Evolutionary conservation across 2,113 vertebrate genomes (phyloP).

Genomic region (Bufo gargarizans): DNA sequence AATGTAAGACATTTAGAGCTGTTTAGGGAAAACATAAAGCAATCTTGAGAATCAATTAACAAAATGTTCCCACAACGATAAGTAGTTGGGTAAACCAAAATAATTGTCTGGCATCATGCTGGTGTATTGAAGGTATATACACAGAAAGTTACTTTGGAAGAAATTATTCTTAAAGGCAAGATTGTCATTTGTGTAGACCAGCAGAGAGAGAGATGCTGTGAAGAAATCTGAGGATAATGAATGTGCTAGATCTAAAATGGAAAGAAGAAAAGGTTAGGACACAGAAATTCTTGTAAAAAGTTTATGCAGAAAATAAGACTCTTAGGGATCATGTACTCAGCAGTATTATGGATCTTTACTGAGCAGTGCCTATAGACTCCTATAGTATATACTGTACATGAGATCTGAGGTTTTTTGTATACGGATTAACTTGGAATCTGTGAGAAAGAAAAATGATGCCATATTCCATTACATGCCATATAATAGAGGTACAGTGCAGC

Average conservation of each 20-base stretch:
- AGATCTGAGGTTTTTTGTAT: no score
- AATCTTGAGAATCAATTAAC: conserved; percentile 2
- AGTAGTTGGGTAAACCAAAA: not conserved
- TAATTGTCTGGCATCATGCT: not conserved
- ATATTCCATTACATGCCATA: no score
- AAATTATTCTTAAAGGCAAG: not conserved
- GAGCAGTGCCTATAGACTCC: not conserved
- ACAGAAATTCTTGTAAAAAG: not conserved
- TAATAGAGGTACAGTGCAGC: no score
- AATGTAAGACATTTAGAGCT: not conserved
- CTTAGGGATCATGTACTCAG: not conserved
- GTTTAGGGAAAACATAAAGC: not conserved
- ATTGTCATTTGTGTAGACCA: not conserved
- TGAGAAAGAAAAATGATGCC: no score
- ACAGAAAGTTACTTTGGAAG: conserved; percentile 1
- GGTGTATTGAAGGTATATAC: not conserved
- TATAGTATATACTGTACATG: not conserved
- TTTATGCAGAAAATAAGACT: not conserved
- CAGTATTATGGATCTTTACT: not conserved
- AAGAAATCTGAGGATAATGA: not conserved
- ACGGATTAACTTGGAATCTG: no score
- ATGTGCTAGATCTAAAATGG: not conserved
- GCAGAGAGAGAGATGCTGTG: not conserved
- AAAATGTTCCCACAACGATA: conserved; percentile 20
- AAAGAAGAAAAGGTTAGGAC: not conserved